Evolutionary conservation across 2,113 vertebrate genomes (phyloP).

Genomic region (Microtus richardsoni): DNA sequence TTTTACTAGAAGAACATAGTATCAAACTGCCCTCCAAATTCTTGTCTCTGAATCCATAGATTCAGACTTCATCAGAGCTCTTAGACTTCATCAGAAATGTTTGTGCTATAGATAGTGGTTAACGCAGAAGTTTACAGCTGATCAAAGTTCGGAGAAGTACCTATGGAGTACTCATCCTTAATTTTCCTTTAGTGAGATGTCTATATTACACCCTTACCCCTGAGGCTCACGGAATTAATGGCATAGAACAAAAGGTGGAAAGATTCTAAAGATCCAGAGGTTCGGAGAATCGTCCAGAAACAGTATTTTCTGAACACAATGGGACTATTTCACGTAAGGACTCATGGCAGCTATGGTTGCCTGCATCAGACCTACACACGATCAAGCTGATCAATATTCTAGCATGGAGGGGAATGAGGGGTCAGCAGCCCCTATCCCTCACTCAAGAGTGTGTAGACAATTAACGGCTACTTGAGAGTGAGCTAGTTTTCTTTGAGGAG

Average conservation of each 20-base stretch:
- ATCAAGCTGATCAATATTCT: neutral
- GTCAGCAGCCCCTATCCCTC: neutral
- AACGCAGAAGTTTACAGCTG: neutral
- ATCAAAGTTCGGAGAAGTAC: neutral
- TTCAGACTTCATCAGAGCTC: neutral
- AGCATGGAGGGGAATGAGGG: neutral
- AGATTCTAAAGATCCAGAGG: neutral
- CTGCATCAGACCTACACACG: neutral
- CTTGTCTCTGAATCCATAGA: neutral
- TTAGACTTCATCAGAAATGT: neutral
- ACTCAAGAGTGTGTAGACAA: neutral
- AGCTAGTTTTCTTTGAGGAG: neutral
- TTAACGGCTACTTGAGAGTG: neutral
- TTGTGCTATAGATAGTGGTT: neutral
- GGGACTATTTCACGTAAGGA: neutral
- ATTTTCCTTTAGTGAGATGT: neutral
- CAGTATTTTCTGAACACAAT: neutral
- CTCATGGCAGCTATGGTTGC: neutral
- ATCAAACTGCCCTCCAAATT: neutral
- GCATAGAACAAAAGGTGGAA: neutral
- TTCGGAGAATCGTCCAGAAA: neutral
- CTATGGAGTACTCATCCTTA: neutral
- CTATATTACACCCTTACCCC: neutral
- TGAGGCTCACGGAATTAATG: neutral
- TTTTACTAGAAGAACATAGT: neutral